Percentiles rank a stretch among this genome's conserved stretches.
Conservation (phyloP, 1,140 invertebrate genomes). For the Rhysida immarginata region DNA sequence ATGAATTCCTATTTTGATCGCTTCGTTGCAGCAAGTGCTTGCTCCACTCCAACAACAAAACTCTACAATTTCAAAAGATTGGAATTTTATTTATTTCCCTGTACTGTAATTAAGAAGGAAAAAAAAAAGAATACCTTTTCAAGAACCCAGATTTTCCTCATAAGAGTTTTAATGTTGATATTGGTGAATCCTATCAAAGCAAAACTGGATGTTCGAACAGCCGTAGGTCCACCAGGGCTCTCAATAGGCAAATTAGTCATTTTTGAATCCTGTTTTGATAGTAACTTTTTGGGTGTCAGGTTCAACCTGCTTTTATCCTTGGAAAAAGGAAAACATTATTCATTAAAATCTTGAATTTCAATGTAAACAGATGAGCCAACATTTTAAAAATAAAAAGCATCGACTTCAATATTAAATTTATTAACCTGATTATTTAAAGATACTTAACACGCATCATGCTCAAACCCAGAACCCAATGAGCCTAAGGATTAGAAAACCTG, state of each 20-base stretch:
- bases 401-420: too few species aligned
- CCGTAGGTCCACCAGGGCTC: slow-evolving; percentile 65
- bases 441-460: too few species aligned
- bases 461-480: too few species aligned
- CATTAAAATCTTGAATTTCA: too few species aligned
- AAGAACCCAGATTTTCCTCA: slow-evolving; percentile 44
- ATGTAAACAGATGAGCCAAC: too few species aligned
- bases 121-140: slow-evolving; percentile 30
- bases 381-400: too few species aligned
- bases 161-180: slow-evolving; percentile 60
- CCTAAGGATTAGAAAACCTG: too few species aligned
- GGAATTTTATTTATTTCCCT: too few species aligned
- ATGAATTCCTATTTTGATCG: neutral
- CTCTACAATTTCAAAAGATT: too few species aligned
- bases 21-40: too few species aligned
- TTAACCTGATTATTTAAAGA: too few species aligned
- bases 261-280: slow-evolving; percentile 43
- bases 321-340: slow-evolving; percentile 17
- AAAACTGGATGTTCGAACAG: slow-evolving; percentile 65
- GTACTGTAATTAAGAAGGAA: slow-evolving; percentile 37
- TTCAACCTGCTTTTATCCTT: slow-evolving; percentile 31
- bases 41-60: too few species aligned
- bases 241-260: slow-evolving; percentile 52
- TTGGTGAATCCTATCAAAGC: slow-evolving; percentile 58
- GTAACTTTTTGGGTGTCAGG: slow-evolving; percentile 50